Evolutionary conservation across 2,113 vertebrate species (phyloP).

Genomic region (Tenrec ecaudatus): DNA sequence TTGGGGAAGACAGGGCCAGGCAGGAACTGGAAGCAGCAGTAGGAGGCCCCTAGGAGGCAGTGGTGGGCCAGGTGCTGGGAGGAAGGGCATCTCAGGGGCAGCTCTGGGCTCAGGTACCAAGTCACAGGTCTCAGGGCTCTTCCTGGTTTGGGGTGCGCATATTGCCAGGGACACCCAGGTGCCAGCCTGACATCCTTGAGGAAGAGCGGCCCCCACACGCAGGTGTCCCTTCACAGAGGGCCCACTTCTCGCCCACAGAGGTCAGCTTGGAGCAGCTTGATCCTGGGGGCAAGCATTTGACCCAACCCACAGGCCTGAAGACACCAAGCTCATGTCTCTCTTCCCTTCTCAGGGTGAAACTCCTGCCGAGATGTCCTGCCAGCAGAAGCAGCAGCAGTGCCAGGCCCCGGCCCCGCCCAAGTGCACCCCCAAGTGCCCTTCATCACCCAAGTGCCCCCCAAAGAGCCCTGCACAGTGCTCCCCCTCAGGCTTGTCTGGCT

Average conservation of each 20-base stretch:
- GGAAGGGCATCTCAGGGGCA: neutral
- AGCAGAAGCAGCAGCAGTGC: slow-evolving; percentile 60
- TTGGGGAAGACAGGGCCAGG: neutral
- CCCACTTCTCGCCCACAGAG: too few relatives aligned
- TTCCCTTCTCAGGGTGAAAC: neutral
- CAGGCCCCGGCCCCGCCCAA: neutral
- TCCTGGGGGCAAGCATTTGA: neutral
- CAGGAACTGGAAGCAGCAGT: neutral
- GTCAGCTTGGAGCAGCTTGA: too few relatives aligned
- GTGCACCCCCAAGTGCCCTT: slow-evolving; percentile 45
- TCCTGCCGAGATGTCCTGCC: slow-evolving; percentile 33
- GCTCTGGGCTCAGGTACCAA: neutral
- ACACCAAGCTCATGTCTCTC: neutral
- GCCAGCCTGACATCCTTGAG: too few relatives aligned
- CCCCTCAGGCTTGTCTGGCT: neutral
- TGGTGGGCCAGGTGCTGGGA: neutral
- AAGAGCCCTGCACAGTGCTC: slow-evolving; percentile 6
- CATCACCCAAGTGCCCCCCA: too few relatives aligned
- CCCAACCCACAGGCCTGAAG: too few relatives aligned
- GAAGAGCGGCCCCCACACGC: too few relatives aligned
- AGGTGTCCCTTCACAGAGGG: too few relatives aligned
- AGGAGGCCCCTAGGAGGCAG: neutral
- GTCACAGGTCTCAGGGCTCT: neutral
- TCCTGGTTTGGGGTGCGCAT: too few relatives aligned
- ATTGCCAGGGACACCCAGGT: too few relatives aligned